phyloP scores from a whole-genome alignment of 2,888 invertebrate genomes.

The Scaptodrosophila latifasciaeformis region DNA sequence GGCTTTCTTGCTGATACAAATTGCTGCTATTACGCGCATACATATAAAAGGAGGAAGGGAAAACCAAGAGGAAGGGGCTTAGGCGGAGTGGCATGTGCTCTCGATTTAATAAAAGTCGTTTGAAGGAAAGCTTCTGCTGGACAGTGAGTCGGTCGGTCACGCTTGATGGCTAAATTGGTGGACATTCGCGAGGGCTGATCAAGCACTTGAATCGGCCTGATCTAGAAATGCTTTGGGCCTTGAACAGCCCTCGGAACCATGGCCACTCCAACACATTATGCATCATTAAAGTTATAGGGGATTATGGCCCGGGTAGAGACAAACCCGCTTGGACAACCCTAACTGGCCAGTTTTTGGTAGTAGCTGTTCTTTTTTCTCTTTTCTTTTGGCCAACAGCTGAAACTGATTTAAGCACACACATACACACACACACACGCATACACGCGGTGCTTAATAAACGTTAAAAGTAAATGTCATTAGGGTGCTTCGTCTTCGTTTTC shows the following conservation, averaged over 20 bases:
- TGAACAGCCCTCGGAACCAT: too few relatives aligned
- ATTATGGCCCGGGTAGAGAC: constrained; percentile 5
- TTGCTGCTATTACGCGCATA: constrained; percentile 43
- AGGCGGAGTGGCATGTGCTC: background rate
- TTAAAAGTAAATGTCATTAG: constrained; percentile 68
- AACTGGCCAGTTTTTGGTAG: background rate
- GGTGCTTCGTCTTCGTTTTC: constrained; percentile 28
- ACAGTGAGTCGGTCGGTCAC: too few relatives aligned
- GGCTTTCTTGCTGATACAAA: constrained; percentile 56
- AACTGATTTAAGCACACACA: constrained; percentile 57
- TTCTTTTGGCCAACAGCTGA: constrained; percentile 31
- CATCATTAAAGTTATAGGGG: constrained; percentile 33
- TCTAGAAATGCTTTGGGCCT: constrained; percentile 4
- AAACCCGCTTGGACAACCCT: background rate
- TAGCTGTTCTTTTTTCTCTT: background rate
- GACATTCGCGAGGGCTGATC: too few relatives aligned
- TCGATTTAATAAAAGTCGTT: background rate
- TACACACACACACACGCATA: constrained; percentile 15
- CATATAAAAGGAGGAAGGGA: background rate
- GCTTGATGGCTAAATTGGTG: too few relatives aligned
- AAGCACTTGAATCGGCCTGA: too few relatives aligned
- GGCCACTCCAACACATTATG: constrained; percentile 28
- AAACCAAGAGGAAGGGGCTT: background rate
- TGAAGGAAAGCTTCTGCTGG: constrained; percentile 1
- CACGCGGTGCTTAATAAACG: constrained; percentile 61